Evolutionary conservation across 2,888 invertebrate genomes (phyloP).

Genomic region (Cyclophora albipunctata): DNA sequence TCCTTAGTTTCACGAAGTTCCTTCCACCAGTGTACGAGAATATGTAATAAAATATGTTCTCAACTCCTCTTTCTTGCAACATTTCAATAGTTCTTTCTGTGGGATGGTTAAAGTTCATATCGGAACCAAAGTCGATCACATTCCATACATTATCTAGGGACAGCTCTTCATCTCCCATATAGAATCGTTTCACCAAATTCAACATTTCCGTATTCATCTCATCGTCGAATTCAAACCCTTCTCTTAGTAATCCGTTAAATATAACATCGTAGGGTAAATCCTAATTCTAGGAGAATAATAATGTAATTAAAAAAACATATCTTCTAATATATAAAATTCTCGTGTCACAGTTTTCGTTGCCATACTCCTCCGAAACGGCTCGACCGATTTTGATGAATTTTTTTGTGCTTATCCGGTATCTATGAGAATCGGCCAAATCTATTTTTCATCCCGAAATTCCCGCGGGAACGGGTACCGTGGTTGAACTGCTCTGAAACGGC

Average conservation of each 20-base stretch:
- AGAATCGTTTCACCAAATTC: constrained; percentile 11
- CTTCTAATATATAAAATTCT: too few relatives aligned
- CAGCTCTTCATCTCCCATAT: constrained; percentile 13
- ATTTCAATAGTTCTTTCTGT: constrained; percentile 9
- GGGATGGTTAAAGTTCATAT: constrained; percentile 13
- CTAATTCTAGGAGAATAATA: neutral
- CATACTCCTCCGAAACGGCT: too few relatives aligned
- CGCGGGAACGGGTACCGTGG: too few relatives aligned
- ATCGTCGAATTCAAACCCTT: constrained; percentile 4
- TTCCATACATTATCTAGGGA: constrained; percentile 1
- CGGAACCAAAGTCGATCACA: constrained; percentile 15
- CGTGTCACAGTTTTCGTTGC: too few relatives aligned
- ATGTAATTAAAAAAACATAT: neutral
- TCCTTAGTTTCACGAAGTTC: constrained; percentile 5
- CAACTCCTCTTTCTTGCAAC: constrained; percentile 8
- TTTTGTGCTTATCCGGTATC: too few relatives aligned
- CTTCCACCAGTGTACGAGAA: constrained; percentile 16
- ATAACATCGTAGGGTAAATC: neutral
- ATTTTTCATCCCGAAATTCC: too few relatives aligned
- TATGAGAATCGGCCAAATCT: too few relatives aligned
- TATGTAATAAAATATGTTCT: constrained; percentile 13
- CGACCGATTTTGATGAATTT: too few relatives aligned
- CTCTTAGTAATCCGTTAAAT: constrained; percentile 1
- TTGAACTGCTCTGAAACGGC: too few relatives aligned
- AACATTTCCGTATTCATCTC: constrained; percentile 3